Evolutionary conservation across 2,888 invertebrate genomes (phyloP).

Genomic region (Agrochola lota): DNA sequence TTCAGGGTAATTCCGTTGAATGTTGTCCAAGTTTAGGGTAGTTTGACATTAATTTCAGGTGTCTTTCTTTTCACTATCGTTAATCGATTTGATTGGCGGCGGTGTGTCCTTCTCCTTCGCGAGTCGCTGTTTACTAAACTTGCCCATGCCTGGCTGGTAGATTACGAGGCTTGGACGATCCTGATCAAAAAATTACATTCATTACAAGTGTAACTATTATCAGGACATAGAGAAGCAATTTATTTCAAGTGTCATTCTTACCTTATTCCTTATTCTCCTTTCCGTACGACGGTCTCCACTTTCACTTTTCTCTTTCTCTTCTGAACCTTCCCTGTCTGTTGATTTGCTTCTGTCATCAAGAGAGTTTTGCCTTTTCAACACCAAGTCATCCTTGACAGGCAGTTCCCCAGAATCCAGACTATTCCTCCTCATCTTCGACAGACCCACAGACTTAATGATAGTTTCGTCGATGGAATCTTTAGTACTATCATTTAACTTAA

Average conservation of each 20-base stretch:
- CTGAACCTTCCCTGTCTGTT: slow-evolving; percentile 89
- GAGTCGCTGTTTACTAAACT: slow-evolving; percentile 92
- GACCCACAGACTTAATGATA: slow-evolving; percentile 69
- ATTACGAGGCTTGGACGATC: slow-evolving; percentile 97
- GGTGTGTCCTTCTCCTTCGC: slow-evolving; percentile 87
- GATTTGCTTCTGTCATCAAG: slow-evolving; percentile 90
- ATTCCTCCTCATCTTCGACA: slow-evolving; percentile 79
- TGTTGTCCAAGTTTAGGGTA: slow-evolving; percentile 87
- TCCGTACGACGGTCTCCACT: slow-evolving; percentile 90
- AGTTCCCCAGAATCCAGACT: slow-evolving; percentile 84
- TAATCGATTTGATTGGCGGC: slow-evolving; percentile 78
- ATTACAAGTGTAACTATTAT: slow-evolving; percentile 25
- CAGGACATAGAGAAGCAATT: slow-evolving; percentile 20
- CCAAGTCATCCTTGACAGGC: slow-evolving; percentile 78
- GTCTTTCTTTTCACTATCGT: slow-evolving; percentile 88
- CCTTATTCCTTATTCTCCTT: slow-evolving; percentile 92
- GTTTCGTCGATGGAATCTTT: slow-evolving; percentile 83
- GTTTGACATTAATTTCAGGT: slow-evolving; percentile 82
- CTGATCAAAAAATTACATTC: slow-evolving; percentile 79
- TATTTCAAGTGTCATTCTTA: slow-evolving; percentile 69
- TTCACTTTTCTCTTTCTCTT: slow-evolving; percentile 88
- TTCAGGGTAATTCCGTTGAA: slow-evolving; percentile 87
- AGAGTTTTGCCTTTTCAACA: slow-evolving; percentile 89
- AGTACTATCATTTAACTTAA: slow-evolving; percentile 78
- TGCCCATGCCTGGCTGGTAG: slow-evolving; percentile 97